A percentile compares a stretch with the other conserved stretches of the same genome.
phyloP scores from a whole-genome alignment of 2,888 invertebrate genomes.

The Chirona hameri region DNA sequence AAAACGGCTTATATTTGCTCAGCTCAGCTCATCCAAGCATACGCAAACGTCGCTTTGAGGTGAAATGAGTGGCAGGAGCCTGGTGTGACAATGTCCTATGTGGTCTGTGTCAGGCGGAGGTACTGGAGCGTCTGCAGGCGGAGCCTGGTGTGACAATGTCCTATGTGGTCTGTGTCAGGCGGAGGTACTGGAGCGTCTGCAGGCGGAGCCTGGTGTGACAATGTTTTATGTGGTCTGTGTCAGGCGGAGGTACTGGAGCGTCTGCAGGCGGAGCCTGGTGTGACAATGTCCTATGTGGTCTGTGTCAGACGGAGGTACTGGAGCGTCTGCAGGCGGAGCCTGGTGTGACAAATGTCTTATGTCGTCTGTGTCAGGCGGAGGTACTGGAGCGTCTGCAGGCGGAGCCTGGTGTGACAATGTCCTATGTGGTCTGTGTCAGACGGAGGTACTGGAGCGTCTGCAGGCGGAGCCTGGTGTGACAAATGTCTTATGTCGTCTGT shows the following conservation, averaged over 20 bases:
- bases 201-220: conserved; percentile 50
- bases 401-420: conserved; percentile 40
- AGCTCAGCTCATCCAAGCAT: no score
- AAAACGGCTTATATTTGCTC: no score
- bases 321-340: conserved; percentile 61
- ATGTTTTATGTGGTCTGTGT: background rate
- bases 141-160: conserved; percentile 40
- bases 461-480: conserved; percentile 52
- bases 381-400: conserved; percentile 68
- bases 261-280: conserved; percentile 56
- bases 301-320: conserved; percentile 57
- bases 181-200: conserved; percentile 65
- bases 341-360: background rate
- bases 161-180: conserved; percentile 45
- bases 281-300: background rate
- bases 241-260: conserved; percentile 62
- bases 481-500: background rate
- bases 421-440: conserved; percentile 41
- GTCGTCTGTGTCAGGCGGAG: conserved; percentile 48
- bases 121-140: conserved; percentile 66
- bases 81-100: background rate
- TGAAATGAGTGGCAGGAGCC: no score
- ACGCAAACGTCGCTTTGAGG: no score
- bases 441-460: conserved; percentile 65
- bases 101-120: conserved; percentile 51